These are phyloP conservation scores for Vireo altiloquus DNA, from an alignment of 2,113 vertebrate species.

Conservation along the genomic window DNA sequence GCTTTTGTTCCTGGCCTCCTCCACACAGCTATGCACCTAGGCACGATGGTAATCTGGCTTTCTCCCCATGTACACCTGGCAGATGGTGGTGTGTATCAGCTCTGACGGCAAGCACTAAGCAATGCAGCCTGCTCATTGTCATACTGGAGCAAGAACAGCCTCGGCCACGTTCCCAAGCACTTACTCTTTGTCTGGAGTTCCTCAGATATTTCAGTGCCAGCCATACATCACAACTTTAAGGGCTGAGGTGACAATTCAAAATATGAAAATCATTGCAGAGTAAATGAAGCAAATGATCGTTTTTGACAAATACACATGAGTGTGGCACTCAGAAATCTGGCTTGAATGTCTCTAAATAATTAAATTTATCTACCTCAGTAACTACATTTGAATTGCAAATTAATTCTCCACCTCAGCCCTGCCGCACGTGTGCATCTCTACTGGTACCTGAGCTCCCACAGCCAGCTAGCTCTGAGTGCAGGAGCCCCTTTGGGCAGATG, in stretches of 20 bases:
- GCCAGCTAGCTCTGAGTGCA: neutral
- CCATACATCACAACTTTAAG: constrained; percentile 54
- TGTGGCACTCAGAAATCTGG: constrained; percentile 53
- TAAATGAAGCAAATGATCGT: constrained; percentile 63
- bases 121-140: neutral
- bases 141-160: neutral
- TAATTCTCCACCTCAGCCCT: neutral
- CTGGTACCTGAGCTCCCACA: neutral
- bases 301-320: constrained; percentile 67
- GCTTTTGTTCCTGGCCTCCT: neutral
- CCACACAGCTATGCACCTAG: neutral
- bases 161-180: neutral
- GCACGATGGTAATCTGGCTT: neutral
- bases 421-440: rapidly evolving
- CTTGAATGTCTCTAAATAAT: constrained; percentile 65
- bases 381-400: constrained; percentile 62
- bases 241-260: constrained; percentile 41
- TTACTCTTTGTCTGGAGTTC: constrained; percentile 43
- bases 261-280: constrained; percentile 42
- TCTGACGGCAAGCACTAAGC: neutral
- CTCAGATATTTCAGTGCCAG: constrained; percentile 42
- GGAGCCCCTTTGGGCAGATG: neutral
- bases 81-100: neutral
- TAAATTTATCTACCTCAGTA: constrained; percentile 64
- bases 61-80: neutral